These are phyloP conservation scores for Leuciscus waleckii DNA, from an alignment of 2,797 vertebrate genomes.

Conservation along the genomic window DNA sequence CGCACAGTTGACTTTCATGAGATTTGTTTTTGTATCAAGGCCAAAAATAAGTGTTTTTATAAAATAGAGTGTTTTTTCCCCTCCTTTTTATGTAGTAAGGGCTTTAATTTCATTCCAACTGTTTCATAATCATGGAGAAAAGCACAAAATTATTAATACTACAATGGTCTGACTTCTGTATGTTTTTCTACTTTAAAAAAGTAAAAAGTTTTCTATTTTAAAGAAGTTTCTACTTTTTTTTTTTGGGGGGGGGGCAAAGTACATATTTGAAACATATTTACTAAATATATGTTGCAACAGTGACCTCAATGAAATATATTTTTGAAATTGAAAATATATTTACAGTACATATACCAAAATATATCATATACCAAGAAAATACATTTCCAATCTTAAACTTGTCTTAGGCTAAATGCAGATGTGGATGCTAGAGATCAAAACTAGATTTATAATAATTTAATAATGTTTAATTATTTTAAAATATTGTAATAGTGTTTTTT, in stretches of 20 bases:
- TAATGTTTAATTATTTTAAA: background rate
- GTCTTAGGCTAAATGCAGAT: background rate
- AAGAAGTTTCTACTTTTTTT: too few relatives aligned
- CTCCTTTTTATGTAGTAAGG: background rate
- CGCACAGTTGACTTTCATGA: background rate
- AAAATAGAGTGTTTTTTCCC: background rate
- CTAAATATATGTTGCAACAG: background rate
- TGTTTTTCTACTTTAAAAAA: background rate
- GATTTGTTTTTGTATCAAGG: background rate
- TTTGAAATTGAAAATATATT: background rate
- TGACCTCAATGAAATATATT: background rate
- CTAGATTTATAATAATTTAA: background rate
- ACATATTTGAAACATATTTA: too few relatives aligned
- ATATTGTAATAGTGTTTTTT: background rate
- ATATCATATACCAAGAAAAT: too few relatives aligned
- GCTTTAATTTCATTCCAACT: background rate
- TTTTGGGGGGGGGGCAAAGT: too few relatives aligned
- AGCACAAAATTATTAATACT: background rate
- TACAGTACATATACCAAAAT: background rate
- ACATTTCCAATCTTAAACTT: background rate
- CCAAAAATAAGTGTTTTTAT: background rate
- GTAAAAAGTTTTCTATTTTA: too few relatives aligned
- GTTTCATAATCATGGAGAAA: background rate
- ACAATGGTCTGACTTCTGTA: background rate
- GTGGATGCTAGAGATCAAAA: background rate